These are phyloP conservation scores for Linnaemya tessellans DNA, from an alignment of 2,888 invertebrate genomes.

Conservation along the genomic window DNA sequence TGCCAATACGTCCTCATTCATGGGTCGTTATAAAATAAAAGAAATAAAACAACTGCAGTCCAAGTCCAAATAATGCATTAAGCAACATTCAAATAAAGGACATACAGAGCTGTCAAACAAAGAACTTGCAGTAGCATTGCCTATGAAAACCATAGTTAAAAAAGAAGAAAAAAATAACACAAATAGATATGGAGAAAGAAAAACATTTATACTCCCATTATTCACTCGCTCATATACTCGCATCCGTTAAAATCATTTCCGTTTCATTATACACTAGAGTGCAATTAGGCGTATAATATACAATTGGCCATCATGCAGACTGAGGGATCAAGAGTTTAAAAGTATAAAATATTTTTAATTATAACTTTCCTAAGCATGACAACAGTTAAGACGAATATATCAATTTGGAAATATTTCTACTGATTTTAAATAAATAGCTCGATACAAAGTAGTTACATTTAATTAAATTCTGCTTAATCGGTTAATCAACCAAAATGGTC, in stretches of 20 bases:
- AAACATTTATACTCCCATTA: conserved; percentile 14
- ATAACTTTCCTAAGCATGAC: no score
- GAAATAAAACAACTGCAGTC: conserved; percentile 22
- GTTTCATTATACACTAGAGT: conserved; percentile 56
- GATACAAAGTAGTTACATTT: no score
- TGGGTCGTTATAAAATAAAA: no score
- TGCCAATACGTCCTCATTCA: no score
- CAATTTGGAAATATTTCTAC: no score
- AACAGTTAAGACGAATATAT: no score
- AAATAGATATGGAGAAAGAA: conserved; percentile 18
- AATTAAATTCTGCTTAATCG: no score
- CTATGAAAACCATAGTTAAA: neutral
- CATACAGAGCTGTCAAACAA: conserved; percentile 4
- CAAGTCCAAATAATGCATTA: neutral
- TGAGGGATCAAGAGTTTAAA: no score
- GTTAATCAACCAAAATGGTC: no score
- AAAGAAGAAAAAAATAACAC: neutral
- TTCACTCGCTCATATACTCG: neutral
- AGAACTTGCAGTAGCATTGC: conserved; percentile 25
- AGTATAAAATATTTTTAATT: no score
- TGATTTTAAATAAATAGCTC: no score
- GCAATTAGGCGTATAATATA: conserved; percentile 55
- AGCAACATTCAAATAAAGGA: neutral
- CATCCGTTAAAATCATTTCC: conserved; percentile 56
- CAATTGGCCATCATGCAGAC: conserved; percentile 20